Base-by-base conservation (phyloP, 2,888 invertebrate species). In the Amphimallon solstitiale region DNA sequence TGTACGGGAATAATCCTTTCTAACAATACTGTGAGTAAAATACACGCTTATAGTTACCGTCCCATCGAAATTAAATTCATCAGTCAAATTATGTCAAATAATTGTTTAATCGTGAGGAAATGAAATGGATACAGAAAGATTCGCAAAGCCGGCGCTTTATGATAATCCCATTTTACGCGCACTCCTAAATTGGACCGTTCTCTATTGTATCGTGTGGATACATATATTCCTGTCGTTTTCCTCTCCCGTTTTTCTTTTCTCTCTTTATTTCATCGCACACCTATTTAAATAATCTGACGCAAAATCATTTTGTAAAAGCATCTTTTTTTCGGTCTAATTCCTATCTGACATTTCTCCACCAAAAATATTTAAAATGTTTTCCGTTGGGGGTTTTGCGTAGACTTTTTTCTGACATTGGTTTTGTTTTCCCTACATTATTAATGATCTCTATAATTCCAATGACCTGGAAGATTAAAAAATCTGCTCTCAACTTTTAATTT, bases 61-160 rank as follows among this genome's bases (percentile, higher is more conserved):
- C 37, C 73, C 70, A 66, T 45, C 71, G 60, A 73, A 73, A 76
- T 76, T 76, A 75, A 75, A 75, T 74, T 75, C 76, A 74, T 75
- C 75, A 74, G 73, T 75, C 73, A 74, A 73, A 73, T 73, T 72
- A 74, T 73, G 74, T 70, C 72, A 70, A 73, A 72, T 75, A 73
- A 76, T 75, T 75, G 75, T 73, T 76, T 75, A 75, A 75, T 76
- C 72, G 75, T 67, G 67, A 69, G 71, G 73, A 75, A 73, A 70
- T 71, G 68, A 56, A 63, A 68, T 65, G 68, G 72, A 70, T 70
- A 69, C 66, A 70, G 69, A 68, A 46, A 64, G 64, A 68, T 69
- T 63, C 68, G 69, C 60, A 68, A 63, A 68, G 65, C 66, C 65
- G 29, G 40, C 60, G 72, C 66, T 68, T 70, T 68, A 66, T 66